Conservation (phyloP, 2,888 invertebrate species). For the Itoplectis maculator region DNA sequence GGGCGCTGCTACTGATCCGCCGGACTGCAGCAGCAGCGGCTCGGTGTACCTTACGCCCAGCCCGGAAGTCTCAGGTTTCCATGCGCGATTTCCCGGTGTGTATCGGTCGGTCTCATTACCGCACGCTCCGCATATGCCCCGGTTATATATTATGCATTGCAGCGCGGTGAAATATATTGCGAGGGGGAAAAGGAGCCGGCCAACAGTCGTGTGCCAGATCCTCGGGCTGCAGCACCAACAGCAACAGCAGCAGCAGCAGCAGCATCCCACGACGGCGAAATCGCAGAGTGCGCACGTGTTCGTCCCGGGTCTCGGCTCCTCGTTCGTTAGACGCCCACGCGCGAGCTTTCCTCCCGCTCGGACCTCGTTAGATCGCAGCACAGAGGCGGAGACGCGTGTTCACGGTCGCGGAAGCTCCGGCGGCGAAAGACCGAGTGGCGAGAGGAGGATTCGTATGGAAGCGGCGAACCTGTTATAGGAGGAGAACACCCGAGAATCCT, state of each 20-base stretch:
- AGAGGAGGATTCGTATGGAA: constrained; percentile 22
- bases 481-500: constrained; percentile 3
- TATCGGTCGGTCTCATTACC: constrained; percentile 44
- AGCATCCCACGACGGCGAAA: not conserved
- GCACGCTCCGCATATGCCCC: constrained; percentile 11
- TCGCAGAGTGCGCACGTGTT: constrained; percentile 43
- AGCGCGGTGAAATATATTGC: constrained; percentile 23
- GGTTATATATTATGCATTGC: constrained; percentile 13
- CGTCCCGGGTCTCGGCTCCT: constrained; percentile 64
- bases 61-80: constrained; percentile 47
- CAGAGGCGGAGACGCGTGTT: constrained; percentile 18
- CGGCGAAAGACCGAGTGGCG: too few species aligned
- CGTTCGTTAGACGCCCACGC: constrained; percentile 69
- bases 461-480: constrained; percentile 36
- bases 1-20: not conserved
- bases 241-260: not conserved
- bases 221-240: not conserved
- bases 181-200: constrained; percentile 13
- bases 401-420: not conserved
- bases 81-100: constrained; percentile 26
- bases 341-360: constrained; percentile 65
- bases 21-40: not conserved
- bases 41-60: not conserved
- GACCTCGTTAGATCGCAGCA: constrained; percentile 42
- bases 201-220: constrained; percentile 18